A percentile compares a stretch with the other conserved stretches of the same genome.
Evolutionary conservation across 1,140 invertebrate genomes (phyloP).

Genomic region (Dinoponera quadriceps): DNA sequence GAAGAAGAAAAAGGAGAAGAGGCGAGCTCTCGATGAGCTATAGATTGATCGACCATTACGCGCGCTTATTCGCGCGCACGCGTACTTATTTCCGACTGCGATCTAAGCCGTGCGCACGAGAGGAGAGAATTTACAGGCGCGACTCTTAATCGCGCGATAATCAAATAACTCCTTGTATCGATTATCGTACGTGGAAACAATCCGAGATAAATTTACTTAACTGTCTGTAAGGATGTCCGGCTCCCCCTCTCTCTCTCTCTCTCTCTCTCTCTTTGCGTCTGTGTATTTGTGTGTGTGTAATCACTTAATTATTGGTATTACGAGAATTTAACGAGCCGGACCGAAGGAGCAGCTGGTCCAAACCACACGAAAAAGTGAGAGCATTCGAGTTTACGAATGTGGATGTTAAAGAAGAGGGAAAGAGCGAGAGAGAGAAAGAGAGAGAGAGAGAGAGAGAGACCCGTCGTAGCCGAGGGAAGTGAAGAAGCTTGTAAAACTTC

Average conservation of each 20-base stretch:
- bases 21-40: neutral
- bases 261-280: too few relatives aligned
- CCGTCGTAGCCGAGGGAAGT: neutral
- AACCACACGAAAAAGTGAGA: neutral
- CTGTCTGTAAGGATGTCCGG: too few relatives aligned
- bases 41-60: neutral
- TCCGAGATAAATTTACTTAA: too few relatives aligned
- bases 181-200: too few relatives aligned
- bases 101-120: neutral
- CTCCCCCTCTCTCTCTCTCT: too few relatives aligned
- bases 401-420: neutral
- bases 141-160: too few relatives aligned
- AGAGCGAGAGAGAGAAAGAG: neutral
- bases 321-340: neutral
- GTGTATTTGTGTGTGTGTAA: too few relatives aligned
- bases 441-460: neutral
- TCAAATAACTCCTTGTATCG: too few relatives aligned
- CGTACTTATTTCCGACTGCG: slow-evolving; percentile 1
- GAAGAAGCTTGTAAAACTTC: slow-evolving; percentile 52
- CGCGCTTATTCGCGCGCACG: neutral
- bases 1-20: neutral
- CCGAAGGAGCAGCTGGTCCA: neutral
- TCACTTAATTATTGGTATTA: neutral
- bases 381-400: neutral
- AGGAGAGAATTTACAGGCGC: too few relatives aligned